These are phyloP conservation scores for Numenius arquata DNA, from an alignment of 2,113 vertebrate species.

Conservation along the genomic window DNA sequence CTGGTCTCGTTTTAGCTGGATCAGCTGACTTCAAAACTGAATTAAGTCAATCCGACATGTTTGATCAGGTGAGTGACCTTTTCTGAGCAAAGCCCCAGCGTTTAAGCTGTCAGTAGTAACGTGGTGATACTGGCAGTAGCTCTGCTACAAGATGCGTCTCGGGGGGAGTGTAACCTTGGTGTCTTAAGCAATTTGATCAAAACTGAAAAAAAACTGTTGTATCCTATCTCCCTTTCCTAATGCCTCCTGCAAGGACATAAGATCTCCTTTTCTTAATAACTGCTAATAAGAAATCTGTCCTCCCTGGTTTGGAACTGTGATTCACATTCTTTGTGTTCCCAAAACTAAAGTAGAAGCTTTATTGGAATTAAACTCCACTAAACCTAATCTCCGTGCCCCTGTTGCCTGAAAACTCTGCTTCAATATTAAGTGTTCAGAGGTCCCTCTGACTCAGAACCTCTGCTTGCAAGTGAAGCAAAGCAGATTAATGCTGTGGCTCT, in stretches of 20 bases:
- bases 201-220: not conserved
- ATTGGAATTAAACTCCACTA: not conserved
- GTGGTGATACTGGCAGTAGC: not conserved
- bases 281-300: not conserved
- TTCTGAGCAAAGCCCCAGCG: not conserved
- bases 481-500: not conserved
- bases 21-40: slow-evolving; percentile 99
- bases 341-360: not conserved
- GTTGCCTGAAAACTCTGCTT: not conserved
- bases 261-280: not conserved
- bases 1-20: slow-evolving; percentile 94
- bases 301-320: not conserved
- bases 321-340: not conserved
- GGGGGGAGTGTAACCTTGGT: not conserved
- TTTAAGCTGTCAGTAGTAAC: too few species aligned
- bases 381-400: not conserved
- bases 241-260: not conserved
- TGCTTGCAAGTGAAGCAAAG: not conserved
- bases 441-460: not conserved
- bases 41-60: slow-evolving; percentile 98
- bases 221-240: not conserved
- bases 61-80: slow-evolving; percentile 89
- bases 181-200: not conserved
- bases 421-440: not conserved
- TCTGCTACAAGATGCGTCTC: not conserved